Evolutionary conservation across 2,888 invertebrate genomes (phyloP).

Genomic region (Ligdia adustata): DNA sequence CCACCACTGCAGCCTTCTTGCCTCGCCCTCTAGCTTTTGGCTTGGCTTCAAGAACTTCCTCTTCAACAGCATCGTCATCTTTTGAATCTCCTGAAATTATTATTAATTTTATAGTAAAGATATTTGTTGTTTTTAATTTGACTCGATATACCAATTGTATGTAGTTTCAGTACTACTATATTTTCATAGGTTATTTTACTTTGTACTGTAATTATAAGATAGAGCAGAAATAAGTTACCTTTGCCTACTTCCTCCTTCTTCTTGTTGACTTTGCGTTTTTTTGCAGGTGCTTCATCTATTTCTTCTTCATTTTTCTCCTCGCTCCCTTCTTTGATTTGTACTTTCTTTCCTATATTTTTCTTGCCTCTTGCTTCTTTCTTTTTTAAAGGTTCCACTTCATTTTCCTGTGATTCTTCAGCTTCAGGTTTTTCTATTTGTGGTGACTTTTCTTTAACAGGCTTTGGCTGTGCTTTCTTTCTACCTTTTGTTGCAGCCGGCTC

Average conservation of each 20-base stretch:
- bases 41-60: conserved; percentile 55
- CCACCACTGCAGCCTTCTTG: conserved; percentile 56
- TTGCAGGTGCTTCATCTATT: conserved; percentile 49
- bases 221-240: conserved; percentile 40
- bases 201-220: background rate
- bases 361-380: conserved; percentile 65
- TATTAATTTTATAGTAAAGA: background rate
- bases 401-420: conserved; percentile 40
- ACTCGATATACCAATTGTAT: no score
- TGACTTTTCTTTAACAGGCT: conserved; percentile 49
- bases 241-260: conserved; percentile 65
- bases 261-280: conserved; percentile 60
- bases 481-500: conserved; percentile 46
- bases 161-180: no score
- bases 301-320: conserved; percentile 54
- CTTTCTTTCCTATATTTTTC: conserved; percentile 63
- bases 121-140: no score
- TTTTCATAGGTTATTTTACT: background rate
- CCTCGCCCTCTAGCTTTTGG: conserved; percentile 65
- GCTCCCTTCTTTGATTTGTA: conserved; percentile 56
- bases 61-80: conserved; percentile 58
- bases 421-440: conserved; percentile 45
- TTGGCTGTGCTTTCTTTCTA: conserved; percentile 44
- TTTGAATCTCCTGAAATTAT: conserved; percentile 52
- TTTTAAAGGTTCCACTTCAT: conserved; percentile 57